Percentiles rank a stretch among this genome's conserved stretches.
Conservation (phyloP, 1,140 invertebrate genomes). For the Dendroctonus valens region DNA sequence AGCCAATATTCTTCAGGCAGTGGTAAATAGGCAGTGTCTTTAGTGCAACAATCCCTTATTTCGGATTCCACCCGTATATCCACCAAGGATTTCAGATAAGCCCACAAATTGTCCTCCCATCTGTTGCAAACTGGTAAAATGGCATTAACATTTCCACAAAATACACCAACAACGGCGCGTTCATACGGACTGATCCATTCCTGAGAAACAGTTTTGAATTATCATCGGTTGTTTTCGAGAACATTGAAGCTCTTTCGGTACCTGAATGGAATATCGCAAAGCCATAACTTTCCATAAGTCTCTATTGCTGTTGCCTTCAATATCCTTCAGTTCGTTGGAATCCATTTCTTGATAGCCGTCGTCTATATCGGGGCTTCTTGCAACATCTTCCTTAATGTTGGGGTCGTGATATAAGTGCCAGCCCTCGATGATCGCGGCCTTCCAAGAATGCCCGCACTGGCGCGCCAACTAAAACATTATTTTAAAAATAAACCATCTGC, state of each 20-base stretch:
- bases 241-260: conserved; percentile 32
- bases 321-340: conserved; percentile 49
- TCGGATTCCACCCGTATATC: conserved; percentile 80
- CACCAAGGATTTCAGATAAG: conserved; percentile 77
- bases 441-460: conserved; percentile 84
- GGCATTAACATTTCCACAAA: conserved; percentile 80
- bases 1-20: conserved; percentile 80
- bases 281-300: conserved; percentile 90
- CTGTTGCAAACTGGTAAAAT: conserved; percentile 70
- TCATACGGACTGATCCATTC: conserved; percentile 41
- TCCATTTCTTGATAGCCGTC: conserved; percentile 39
- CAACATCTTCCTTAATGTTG: conserved; percentile 57
- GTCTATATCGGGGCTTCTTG: conserved; percentile 25
- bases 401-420: conserved; percentile 84
- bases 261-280: conserved; percentile 66
- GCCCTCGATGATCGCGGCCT: conserved; percentile 84
- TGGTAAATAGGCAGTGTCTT: conserved; percentile 52
- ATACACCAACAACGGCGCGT: conserved; percentile 46
- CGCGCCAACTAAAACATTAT: conserved; percentile 62
- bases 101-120: conserved; percentile 92
- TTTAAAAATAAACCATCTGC: neutral
- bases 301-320: conserved; percentile 82
- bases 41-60: conserved; percentile 54
- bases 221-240: too few species aligned
- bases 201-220: conserved; percentile 26